Evolutionary conservation across 2,888 invertebrate species (phyloP).

Genomic region (Choreutis nemorana): DNA sequence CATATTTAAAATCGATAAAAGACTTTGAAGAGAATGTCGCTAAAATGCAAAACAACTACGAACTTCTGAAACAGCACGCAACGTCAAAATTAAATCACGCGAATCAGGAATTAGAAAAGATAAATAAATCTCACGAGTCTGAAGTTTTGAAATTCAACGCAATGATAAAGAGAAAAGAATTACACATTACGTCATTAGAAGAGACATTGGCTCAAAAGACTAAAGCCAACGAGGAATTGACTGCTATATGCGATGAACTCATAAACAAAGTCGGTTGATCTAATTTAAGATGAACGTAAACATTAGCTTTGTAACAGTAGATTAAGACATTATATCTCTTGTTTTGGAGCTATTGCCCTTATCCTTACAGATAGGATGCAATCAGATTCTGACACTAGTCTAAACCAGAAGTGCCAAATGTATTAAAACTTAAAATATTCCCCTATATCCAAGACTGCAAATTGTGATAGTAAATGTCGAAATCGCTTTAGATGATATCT

Average conservation of each 20-base stretch:
- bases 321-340: slow-evolving; percentile 25
- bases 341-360: slow-evolving; percentile 36
- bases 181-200: slow-evolving; percentile 82
- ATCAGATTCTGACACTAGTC: slow-evolving; percentile 28
- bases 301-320: slow-evolving; percentile 24
- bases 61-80: slow-evolving; percentile 86
- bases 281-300: slow-evolving; percentile 19
- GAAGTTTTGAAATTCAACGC: slow-evolving; percentile 88
- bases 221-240: slow-evolving; percentile 88
- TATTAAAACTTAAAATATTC: slow-evolving; percentile 27
- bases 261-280: slow-evolving; percentile 69
- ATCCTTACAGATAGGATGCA: slow-evolving; percentile 40
- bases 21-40: slow-evolving; percentile 74
- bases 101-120: slow-evolving; percentile 82
- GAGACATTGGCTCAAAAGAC: slow-evolving; percentile 86
- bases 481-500: neutral
- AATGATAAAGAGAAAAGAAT: slow-evolving; percentile 85
- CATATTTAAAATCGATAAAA: slow-evolving; percentile 71
- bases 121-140: slow-evolving; percentile 75
- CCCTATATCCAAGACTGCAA: slow-evolving; percentile 42
- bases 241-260: slow-evolving; percentile 92
- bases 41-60: slow-evolving; percentile 84
- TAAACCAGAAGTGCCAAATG: slow-evolving; percentile 39
- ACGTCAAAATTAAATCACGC: slow-evolving; percentile 79
- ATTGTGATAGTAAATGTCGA: slow-evolving; percentile 35